These are phyloP conservation scores for Acanthosepion lycidas DNA, from an alignment of 2,888 invertebrate genomes.

Conservation along the genomic window DNA sequence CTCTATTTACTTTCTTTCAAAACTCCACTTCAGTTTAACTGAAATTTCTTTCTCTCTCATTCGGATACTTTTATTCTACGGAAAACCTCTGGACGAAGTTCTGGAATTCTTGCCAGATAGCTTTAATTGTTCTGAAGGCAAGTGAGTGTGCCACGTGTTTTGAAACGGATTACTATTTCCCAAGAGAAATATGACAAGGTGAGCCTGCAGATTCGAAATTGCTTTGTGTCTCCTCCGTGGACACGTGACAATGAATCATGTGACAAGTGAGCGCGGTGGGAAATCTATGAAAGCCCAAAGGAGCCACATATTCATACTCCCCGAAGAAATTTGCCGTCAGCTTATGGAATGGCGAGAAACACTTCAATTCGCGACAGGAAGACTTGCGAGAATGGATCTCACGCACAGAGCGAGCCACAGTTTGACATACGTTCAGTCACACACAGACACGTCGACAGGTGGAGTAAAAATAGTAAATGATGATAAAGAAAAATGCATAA, in stretches of 20 bases:
- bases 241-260: neutral
- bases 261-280: neutral
- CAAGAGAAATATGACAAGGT: neutral
- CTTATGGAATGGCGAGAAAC: neutral
- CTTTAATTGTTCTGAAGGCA: neutral
- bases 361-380: neutral
- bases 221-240: neutral
- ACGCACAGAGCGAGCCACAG: neutral
- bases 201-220: neutral
- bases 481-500: too few species aligned
- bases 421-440: too few species aligned
- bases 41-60: neutral
- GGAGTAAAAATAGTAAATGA: neutral
- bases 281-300: slow-evolving; percentile 33
- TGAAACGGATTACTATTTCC: neutral
- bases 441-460: neutral
- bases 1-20: too few species aligned
- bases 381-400: neutral
- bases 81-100: neutral
- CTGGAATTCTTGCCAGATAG: neutral
- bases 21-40: too few species aligned
- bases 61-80: neutral
- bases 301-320: neutral
- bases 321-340: slow-evolving; percentile 16
- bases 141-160: neutral